phyloP scores from a whole-genome alignment of 2,797 vertebrate genomes.

The Neosalanx taihuensis region DNA sequence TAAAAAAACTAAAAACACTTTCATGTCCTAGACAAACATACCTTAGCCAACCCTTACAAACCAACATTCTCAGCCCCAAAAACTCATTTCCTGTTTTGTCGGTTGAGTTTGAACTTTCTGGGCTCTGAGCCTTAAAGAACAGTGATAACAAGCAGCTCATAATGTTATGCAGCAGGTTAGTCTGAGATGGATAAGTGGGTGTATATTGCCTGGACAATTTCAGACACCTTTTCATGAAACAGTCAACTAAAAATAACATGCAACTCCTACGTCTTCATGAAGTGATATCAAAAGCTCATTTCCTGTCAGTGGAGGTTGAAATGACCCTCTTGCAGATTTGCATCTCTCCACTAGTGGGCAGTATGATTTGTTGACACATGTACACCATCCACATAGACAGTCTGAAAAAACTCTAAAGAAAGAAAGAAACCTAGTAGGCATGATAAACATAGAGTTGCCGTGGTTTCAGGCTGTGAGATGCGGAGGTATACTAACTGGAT shows the following conservation, averaged over 20 bases:
- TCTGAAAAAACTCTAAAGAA: slow-evolving; percentile 12
- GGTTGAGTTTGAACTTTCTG: background rate
- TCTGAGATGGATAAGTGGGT: background rate
- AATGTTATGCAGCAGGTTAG: background rate
- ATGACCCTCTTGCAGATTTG: background rate
- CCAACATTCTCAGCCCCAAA: background rate
- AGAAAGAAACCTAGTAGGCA: slow-evolving; percentile 9
- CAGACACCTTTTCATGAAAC: background rate
- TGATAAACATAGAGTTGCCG: slow-evolving; percentile 50
- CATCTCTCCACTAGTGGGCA: slow-evolving; percentile 10
- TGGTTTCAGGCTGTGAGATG: slow-evolving; percentile 31
- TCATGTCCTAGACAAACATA: background rate
- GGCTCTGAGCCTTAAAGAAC: background rate
- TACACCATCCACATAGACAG: background rate
- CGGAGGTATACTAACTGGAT: slow-evolving; percentile 36
- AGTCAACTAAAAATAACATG: too few relatives aligned
- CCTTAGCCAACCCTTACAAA: background rate
- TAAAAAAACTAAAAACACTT: background rate
- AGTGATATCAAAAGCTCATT: background rate
- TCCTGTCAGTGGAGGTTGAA: background rate
- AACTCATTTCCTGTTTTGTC: background rate
- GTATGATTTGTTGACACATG: background rate
- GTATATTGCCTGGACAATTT: slow-evolving; percentile 24
- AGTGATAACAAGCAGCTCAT: background rate
- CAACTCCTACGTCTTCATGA: background rate